Conservation (phyloP, 2,797 vertebrate genomes). For the Eulemur coronatus region DNA sequence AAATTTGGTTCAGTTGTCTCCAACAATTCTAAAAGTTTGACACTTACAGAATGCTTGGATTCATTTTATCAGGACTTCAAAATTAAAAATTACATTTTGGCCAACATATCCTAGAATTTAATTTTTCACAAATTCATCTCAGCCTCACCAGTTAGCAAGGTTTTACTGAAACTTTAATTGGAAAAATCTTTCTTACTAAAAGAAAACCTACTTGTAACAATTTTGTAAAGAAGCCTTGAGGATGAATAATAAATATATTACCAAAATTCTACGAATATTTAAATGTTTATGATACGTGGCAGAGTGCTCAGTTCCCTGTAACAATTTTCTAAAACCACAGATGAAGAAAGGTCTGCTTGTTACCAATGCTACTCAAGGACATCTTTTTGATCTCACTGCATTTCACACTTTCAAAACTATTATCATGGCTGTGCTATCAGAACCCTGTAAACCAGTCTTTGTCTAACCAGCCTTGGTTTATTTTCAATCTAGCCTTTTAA, state of each 20-base stretch:
- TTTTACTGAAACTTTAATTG: conserved; percentile 38
- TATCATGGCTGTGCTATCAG: neutral
- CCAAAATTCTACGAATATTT: neutral
- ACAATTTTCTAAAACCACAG: neutral
- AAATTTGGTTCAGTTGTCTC: neutral
- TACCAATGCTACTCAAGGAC: neutral
- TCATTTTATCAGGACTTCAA: neutral
- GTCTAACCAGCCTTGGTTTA: neutral
- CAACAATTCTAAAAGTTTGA: neutral
- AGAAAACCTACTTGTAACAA: neutral
- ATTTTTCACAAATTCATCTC: conserved; percentile 14
- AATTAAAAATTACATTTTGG: conserved; percentile 18
- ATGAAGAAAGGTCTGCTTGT: neutral
- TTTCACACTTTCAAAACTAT: conserved; percentile 23
- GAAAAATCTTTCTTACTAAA: neutral
- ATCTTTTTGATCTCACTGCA: neutral
- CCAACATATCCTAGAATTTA: conserved; percentile 1
- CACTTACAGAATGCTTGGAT: neutral
- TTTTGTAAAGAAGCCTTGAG: neutral
- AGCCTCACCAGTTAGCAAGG: conserved; percentile 13
- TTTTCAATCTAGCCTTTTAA: neutral
- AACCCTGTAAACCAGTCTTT: neutral
- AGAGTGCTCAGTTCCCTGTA: neutral
- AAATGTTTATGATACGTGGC: neutral
- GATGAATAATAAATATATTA: neutral